Evolutionary conservation across 2,888 invertebrate species (phyloP), one percentile per base, ranked within the genome.

Genomic region (Amaurobius ferox): DNA sequence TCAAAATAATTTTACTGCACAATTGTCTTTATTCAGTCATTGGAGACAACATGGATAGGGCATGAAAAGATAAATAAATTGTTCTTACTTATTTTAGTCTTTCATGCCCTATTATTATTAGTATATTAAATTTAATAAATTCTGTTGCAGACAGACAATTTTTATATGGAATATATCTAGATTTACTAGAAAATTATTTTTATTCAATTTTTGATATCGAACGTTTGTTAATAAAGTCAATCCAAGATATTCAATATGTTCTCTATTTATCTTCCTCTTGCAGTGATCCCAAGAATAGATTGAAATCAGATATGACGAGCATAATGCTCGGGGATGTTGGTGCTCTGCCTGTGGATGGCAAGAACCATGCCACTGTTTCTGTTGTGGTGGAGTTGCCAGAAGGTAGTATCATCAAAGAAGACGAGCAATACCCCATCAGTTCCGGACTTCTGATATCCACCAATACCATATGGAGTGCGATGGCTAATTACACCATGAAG

Each of bases 401-500:
- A 13, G 70, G 67, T 16, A 23, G 32, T 1, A 44, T 40, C 13
- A 70, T 87, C 23, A 81, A 87, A 7, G 81, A 81, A 1, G 73
- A 81, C 35, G 87, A 83, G 26, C 68, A 67, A 26, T 88, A 88
- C 61, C 88, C 88, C 1, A 81, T 88, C n/a, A 73, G 70, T 23
- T 83, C 87, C 2, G 88, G 87, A 0, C 55, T 88, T 3, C 70
- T 78, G n/a, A 85, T 88, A 1, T 66, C 80, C n/a, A 70, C 62
- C 7, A 70, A 87, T 26, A 86, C 78, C 0, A 88, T 88, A 26
- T 88, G 88, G 88, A 76, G 88, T n/a, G 74, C 86, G 29, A 80
- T 76, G 71, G 86, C 88, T 2, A 88, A 86, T 61, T 87, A 87
- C 23, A 86, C 86, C 5, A 88, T 88, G 83, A 86, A 76, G 67